A percentile compares a stretch with the other conserved stretches of the same genome.
phyloP scores from a whole-genome alignment of 2,888 invertebrate species.

The Trichogramma evanescens region DNA sequence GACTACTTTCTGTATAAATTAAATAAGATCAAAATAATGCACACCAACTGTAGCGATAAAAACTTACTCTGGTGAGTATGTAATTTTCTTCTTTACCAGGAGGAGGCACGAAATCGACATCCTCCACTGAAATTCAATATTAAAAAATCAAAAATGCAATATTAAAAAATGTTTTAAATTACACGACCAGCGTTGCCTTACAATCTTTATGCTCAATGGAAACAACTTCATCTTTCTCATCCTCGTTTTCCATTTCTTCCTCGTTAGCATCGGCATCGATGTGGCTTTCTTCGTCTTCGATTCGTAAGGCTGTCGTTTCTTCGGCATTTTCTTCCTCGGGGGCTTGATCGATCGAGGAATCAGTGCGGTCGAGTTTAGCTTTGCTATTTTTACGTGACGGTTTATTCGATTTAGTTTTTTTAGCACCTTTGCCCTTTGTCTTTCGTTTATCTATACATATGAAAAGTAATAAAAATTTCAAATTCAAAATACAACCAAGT shows the following conservation, averaged over 20 bases:
- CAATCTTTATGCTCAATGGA: slow-evolving; percentile 27
- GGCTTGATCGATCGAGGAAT: neutral
- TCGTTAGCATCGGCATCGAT: slow-evolving; percentile 25
- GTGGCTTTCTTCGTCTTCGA: neutral
- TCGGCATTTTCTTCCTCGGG: neutral
- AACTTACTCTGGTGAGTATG: slow-evolving; percentile 35
- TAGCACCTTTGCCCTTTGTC: too few species aligned
- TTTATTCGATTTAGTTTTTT: slow-evolving; percentile 11
- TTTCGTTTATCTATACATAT: neutral
- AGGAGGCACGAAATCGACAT: slow-evolving; percentile 31
- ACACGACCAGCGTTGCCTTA: slow-evolving; percentile 29
- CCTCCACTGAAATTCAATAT: neutral
- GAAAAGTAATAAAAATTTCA: neutral
- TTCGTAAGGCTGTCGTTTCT: slow-evolving; percentile 2
- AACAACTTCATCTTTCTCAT: slow-evolving; percentile 24
- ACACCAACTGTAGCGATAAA: neutral
- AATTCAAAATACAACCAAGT: neutral
- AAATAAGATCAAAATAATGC: neutral
- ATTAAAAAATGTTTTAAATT: neutral
- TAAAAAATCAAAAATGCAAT: neutral
- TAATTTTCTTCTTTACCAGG: slow-evolving; percentile 41
- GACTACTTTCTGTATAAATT: slow-evolving; percentile 54
- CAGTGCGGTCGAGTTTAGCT: slow-evolving; percentile 28
- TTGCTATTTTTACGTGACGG: slow-evolving; percentile 28
- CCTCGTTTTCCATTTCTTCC: slow-evolving; percentile 43